Percentiles rank a stretch among this genome's conserved stretches.
phyloP scores from a whole-genome alignment of 2,888 invertebrate species.

The Drosophila yooni region DNA sequence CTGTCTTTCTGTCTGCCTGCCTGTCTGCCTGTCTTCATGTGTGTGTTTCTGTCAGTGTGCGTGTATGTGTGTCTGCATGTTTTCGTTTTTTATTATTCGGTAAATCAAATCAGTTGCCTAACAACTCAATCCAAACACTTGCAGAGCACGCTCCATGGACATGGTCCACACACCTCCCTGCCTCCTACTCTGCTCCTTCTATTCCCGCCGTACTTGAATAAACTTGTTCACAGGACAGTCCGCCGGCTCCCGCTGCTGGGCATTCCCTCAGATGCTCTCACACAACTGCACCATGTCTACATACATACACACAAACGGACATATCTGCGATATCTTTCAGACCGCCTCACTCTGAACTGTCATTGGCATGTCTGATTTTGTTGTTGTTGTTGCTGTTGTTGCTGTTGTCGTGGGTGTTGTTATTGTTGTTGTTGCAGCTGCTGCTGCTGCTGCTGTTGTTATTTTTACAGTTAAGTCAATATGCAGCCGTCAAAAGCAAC shows the following conservation, averaged over 20 bases:
- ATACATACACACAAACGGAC: neutral
- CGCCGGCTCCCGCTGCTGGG: constrained; percentile 33
- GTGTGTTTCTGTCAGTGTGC: neutral
- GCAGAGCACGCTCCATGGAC: constrained; percentile 71
- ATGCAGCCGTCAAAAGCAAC: constrained; percentile 81
- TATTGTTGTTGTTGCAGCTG: constrained; percentile 19
- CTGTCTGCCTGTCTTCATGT: constrained; percentile 22
- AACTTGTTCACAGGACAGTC: constrained; percentile 38
- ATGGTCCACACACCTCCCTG: constrained; percentile 43
- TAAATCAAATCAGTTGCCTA: constrained; percentile 81
- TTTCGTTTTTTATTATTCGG: constrained; percentile 79
- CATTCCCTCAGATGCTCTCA: constrained; percentile 40
- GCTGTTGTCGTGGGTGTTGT: constrained; percentile 19
- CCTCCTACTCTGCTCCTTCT: neutral
- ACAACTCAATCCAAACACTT: constrained; percentile 81
- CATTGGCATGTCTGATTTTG: constrained; percentile 33
- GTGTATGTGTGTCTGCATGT: constrained; percentile 48
- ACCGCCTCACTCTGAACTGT: constrained; percentile 37
- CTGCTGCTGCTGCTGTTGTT: constrained; percentile 43
- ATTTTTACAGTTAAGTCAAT: constrained; percentile 79
- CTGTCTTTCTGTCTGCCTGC: constrained; percentile 12
- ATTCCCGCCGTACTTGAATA: constrained; percentile 8
- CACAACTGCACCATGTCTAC: constrained; percentile 40
- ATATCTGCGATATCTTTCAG: constrained; percentile 28
- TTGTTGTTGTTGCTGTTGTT: constrained; percentile 7